These are phyloP conservation scores for Anseranas semipalmata DNA, from an alignment of 2,113 vertebrate species.

Conservation along the genomic window DNA sequence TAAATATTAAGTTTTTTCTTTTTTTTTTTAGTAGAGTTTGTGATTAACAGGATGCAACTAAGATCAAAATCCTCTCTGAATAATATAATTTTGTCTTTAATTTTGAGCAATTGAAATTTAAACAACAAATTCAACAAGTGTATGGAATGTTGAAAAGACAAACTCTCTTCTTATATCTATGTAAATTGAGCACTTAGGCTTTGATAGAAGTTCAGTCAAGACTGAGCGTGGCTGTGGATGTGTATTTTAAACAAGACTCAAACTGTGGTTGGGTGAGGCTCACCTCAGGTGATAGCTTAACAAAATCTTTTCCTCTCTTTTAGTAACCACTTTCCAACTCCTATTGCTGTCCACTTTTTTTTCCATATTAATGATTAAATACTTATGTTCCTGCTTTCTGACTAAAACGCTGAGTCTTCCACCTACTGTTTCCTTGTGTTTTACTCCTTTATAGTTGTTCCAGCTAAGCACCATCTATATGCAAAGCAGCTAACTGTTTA, in stretches of 20 bases:
- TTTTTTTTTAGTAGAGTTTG: constrained; percentile 9
- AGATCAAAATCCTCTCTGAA: not conserved
- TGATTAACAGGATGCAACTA: not conserved
- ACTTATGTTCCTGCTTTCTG: constrained; percentile 7
- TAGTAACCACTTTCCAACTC: not conserved
- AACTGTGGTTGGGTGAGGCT: not conserved
- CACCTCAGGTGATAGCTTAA: not conserved
- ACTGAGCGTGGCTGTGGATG: not conserved
- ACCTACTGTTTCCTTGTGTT: constrained; percentile 47
- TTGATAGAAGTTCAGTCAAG: not conserved
- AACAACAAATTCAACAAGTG: not conserved
- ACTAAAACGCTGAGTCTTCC: constrained; percentile 50
- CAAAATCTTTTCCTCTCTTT: not conserved
- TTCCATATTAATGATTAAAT: constrained; percentile 48
- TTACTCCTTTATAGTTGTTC: constrained; percentile 48
- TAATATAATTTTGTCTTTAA: not conserved
- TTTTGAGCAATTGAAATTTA: not conserved
- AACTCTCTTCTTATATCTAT: not conserved
- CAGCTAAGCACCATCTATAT: constrained; percentile 47
- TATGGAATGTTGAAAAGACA: not conserved
- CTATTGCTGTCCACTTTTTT: not conserved
- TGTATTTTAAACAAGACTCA: not conserved
- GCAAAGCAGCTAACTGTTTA: constrained; percentile 46
- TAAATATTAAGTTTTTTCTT: not conserved
- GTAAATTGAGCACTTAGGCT: not conserved